These are phyloP conservation scores for Myotis myotis DNA, from an alignment of 2,797 vertebrate genomes.

Conservation along the genomic window DNA sequence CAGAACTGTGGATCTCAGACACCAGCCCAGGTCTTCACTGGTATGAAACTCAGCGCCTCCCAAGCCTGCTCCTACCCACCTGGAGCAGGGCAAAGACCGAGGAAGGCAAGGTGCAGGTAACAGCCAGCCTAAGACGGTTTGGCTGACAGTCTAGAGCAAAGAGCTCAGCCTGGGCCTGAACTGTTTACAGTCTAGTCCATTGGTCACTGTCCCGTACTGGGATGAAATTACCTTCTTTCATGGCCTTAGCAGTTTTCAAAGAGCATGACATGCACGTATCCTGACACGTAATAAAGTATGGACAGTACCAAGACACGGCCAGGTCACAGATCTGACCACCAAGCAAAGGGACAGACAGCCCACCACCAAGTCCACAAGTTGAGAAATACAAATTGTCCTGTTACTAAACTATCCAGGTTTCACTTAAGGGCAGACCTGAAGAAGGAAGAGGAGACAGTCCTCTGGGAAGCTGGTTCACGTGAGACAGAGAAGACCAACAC, in stretches of 20 bases:
- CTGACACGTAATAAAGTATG: rapidly evolving
- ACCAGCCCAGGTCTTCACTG: background rate
- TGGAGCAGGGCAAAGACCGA: background rate
- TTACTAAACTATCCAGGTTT: background rate
- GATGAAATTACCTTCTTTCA: background rate
- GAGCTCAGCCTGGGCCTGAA: background rate
- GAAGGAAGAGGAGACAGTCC: background rate
- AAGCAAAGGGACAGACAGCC: background rate
- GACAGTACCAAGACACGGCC: background rate
- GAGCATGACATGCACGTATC: rapidly evolving
- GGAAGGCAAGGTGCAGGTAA: too few relatives aligned
- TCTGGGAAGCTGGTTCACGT: background rate
- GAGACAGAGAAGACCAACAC: background rate
- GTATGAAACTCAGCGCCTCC: background rate
- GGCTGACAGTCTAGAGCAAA: background rate
- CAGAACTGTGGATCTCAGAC: background rate
- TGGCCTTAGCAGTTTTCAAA: background rate
- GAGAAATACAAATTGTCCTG: background rate
- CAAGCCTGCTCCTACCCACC: background rate
- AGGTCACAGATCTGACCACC: background rate
- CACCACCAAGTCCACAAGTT: rapidly evolving
- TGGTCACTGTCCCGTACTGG: background rate
- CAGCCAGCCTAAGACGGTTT: rapidly evolving
- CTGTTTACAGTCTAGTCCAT: background rate
- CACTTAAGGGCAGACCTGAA: background rate